Base-by-base conservation (phyloP, 2,113 vertebrate genomes). In the Scortum barcoo region DNA sequence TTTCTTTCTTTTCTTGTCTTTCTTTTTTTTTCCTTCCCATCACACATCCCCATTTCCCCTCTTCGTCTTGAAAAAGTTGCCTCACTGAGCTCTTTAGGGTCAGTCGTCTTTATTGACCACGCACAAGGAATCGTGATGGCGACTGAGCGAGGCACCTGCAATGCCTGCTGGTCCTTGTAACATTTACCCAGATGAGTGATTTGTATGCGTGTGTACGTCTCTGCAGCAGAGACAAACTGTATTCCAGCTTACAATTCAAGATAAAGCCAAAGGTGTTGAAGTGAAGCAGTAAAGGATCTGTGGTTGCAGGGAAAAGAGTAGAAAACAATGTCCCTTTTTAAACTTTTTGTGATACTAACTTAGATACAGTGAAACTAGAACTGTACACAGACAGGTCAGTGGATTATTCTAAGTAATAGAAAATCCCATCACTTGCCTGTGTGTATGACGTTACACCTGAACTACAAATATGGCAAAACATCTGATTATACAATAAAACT, bases 11-110 rank as follows among this genome's bases (percentile, higher is more conserved):
- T 83, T 63, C 46, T 44, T 69, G 44, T 24, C 28, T 69, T 58
- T 46, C 62, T n/a, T 78, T 75, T 76, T 33, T 78, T 75, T 79
- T 38, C n/a, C 72, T 72, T 83, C 87, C 82, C 78, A 24, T 81
- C 70, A 78, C 67, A 61, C 33, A 28, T 78, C 42, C 73, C 36
- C 6, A 13, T 70, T 48, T 44, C 44, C 13, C 56, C 28, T 48
- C 60, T 63, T 72, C 44, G 9, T 76, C 83, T 72, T 51, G 33
- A 83, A 79, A 36, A 73, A 50, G 65, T 76, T 22, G 74, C 51
- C 72, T 63, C 60, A 0, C 68, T 4, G 22, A 48, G 30, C 66
- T 80, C 26, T 58, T 65, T 19, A 1, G 62, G 67, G 50, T 80
- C 58, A 53, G 20, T 74, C 68, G 40, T 77, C n/a, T 62, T 67